Evolutionary conservation across 2,113 vertebrate genomes (phyloP).

Genomic region (Anhinga anhinga): DNA sequence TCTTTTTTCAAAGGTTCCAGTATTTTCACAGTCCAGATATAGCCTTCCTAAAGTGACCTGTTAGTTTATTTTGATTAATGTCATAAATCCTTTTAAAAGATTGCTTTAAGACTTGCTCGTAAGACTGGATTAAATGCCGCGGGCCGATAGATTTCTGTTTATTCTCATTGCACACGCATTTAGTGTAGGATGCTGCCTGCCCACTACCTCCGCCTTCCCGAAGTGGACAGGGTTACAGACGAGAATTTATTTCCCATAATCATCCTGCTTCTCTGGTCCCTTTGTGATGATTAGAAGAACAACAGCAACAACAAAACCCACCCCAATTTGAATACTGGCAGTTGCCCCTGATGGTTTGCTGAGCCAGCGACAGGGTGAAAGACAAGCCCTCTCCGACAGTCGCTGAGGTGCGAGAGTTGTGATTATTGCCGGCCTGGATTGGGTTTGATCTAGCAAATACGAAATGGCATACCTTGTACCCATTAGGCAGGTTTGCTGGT

Average conservation of each 20-base stretch:
- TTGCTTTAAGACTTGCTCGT: neutral
- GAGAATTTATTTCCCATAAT: neutral
- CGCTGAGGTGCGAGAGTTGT: neutral
- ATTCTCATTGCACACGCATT: neutral
- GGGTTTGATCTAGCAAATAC: fast-evolving
- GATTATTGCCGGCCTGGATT: fast-evolving
- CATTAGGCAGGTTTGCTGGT: neutral
- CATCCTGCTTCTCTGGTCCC: neutral
- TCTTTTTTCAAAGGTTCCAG: neutral
- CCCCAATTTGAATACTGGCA: neutral
- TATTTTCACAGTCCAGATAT: neutral
- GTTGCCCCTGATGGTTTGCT: neutral
- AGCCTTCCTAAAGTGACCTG: neutral
- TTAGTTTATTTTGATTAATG: neutral
- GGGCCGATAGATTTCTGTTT: neutral
- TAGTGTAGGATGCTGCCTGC: neutral
- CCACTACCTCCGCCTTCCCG: neutral
- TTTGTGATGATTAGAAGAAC: neutral
- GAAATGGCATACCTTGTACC: no score
- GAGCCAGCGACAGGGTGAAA: neutral
- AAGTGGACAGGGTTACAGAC: fast-evolving
- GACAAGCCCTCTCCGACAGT: neutral
- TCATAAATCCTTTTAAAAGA: neutral
- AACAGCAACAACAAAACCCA: neutral
- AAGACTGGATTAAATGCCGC: neutral